Base-by-base conservation (phyloP, 2,113 vertebrate genomes). In the Ellobius talpinus region DNA sequence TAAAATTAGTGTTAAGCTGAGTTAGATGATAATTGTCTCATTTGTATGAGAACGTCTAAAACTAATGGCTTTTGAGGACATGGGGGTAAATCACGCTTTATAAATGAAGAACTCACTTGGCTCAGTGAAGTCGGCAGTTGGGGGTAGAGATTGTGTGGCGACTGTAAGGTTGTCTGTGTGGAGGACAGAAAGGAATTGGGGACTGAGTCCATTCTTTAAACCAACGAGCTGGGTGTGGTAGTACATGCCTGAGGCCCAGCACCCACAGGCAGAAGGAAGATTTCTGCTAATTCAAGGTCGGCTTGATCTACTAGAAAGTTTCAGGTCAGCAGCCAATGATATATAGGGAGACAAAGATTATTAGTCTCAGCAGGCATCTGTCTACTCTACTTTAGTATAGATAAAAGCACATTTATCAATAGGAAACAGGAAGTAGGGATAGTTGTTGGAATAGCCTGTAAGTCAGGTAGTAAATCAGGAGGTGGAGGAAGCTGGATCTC, bases 321-420 rank as follows among this genome's bases (percentile, higher is more conserved):
- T 12, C 55, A 1, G 79, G 19, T 82, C 55, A 61, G 36, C 36
- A 61, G 36, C 36, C 36, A 29, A 24, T 0, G 2, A 65, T 12
- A 23, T 36, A 14, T 76, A 29, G 74, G 72, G 23, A 66, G 11
- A 68, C 14, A 52, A 87, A 85, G 78, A 24, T 87, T 89, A 66
- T 63, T 74, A 26, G 16, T 77, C 66, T 36, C 87, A 63, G 66
- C 0, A 74, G 55, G 42, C 13, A 74, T 77, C 74, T 55, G 2
- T 55, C 0, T 87, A 50, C 23, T 24, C 36, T 63, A 23, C 63
- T 55, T 5, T 17, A 33, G 4, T 77, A 66, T 50, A 79, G 65
- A 92, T 55, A 74, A 2, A 61, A 96, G 26, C 52, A 42, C 74
- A 86, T 55, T 91, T 96, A 47, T 96, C 33, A 91, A 16, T 72